Percentiles rank a stretch among this genome's conserved stretches.
phyloP scores from a whole-genome alignment of 2,888 invertebrate genomes.

The Yponomeuta cagnagella region DNA sequence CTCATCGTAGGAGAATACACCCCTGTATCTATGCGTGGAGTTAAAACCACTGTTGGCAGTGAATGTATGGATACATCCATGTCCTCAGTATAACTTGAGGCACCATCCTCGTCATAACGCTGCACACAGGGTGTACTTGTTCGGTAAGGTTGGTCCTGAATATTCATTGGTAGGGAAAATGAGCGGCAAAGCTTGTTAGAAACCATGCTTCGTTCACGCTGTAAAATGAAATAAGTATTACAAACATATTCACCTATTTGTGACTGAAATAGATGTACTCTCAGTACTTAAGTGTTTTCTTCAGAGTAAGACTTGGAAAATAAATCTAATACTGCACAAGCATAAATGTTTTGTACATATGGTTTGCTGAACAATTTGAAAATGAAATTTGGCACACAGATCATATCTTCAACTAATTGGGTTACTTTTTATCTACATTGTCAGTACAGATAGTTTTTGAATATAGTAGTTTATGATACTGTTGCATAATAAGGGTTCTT shows the following conservation, averaged over 20 bases:
- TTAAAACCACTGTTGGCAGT: conserved; percentile 10
- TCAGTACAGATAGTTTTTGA: too few species aligned
- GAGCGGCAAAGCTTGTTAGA: background rate
- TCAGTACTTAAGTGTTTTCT: too few species aligned
- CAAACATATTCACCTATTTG: background rate
- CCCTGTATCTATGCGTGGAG: background rate
- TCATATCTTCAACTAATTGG: too few species aligned
- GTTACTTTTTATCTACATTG: too few species aligned
- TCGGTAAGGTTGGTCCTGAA: background rate
- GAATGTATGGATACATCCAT: conserved; percentile 13
- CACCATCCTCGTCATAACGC: background rate
- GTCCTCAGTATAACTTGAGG: background rate
- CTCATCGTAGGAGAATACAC: conserved; percentile 5
- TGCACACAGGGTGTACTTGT: background rate
- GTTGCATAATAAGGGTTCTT: too few species aligned
- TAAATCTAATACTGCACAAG: too few species aligned
- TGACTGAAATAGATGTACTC: too few species aligned
- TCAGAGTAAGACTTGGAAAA: too few species aligned
- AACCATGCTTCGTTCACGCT: conserved; percentile 6
- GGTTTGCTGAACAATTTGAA: too few species aligned
- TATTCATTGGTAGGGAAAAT: background rate
- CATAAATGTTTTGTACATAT: too few species aligned
- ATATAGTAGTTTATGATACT: too few species aligned
- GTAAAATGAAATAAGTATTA: background rate
- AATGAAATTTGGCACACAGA: too few species aligned